A percentile compares a stretch with the other conserved stretches of the same genome.
These are phyloP conservation scores for Epinotia bilunana DNA, from an alignment of 2,888 invertebrate species.

Conservation along the genomic window DNA sequence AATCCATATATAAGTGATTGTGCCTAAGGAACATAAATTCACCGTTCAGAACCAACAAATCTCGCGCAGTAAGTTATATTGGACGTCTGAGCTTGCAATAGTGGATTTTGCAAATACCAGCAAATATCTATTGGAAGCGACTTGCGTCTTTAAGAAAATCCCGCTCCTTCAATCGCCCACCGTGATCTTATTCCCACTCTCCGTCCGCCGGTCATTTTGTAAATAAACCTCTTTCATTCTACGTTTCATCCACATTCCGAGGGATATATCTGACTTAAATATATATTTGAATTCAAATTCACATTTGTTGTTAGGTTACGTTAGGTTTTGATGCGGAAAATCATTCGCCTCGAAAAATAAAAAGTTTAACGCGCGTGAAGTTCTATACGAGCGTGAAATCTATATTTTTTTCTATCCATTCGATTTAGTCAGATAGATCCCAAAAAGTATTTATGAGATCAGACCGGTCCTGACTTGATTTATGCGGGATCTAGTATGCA, in stretches of 20 bases:
- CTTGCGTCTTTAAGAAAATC: conserved; percentile 72
- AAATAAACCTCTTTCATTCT: conserved; percentile 31
- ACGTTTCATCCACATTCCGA: conserved; percentile 4
- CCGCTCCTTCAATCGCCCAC: conserved; percentile 63
- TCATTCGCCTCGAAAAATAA: too few species aligned
- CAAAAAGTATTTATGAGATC: not conserved
- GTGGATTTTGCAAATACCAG: conserved; percentile 76
- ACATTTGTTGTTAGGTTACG: not conserved
- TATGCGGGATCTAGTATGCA: conserved; percentile 15
- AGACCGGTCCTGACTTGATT: conserved; percentile 6
- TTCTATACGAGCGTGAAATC: not conserved
- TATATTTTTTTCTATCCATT: not conserved
- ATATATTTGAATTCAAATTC: not conserved
- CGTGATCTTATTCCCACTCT: conserved; percentile 48
- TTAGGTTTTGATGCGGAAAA: not conserved
- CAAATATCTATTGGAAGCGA: conserved; percentile 68
- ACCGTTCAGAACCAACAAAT: conserved; percentile 55
- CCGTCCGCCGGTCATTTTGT: conserved; percentile 34
- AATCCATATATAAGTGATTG: not conserved
- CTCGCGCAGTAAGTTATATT: conserved; percentile 75
- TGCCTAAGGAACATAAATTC: conserved; percentile 17
- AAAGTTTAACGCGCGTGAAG: not conserved
- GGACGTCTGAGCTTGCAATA: conserved; percentile 76
- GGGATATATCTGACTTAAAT: not conserved
- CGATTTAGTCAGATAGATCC: not conserved